These are phyloP conservation scores for Ctenopoma kingsleyae DNA, from an alignment of 2,797 vertebrate genomes.

Conservation along the genomic window DNA sequence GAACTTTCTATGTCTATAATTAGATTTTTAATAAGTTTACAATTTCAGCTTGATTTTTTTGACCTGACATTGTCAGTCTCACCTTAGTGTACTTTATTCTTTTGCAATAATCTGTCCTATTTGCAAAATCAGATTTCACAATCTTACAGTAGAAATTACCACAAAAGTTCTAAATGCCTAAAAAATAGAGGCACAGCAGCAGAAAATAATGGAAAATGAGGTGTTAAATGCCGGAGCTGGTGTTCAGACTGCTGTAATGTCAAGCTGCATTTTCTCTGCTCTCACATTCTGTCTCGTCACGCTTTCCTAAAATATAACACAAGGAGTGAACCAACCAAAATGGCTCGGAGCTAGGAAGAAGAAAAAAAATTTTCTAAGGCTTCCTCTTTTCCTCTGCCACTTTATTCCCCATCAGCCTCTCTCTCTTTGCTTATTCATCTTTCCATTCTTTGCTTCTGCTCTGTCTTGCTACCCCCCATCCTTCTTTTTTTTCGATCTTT, in stretches of 20 bases:
- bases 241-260: conserved; percentile 55
- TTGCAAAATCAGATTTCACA: neutral
- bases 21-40: neutral
- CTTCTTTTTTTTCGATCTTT: conserved; percentile 25
- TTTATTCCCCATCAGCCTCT: conserved; percentile 56
- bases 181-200: conserved; percentile 24
- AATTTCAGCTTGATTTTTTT: neutral
- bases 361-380: conserved; percentile 29
- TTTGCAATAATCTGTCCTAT: neutral
- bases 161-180: conserved; percentile 23
- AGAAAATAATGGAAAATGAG: conserved; percentile 45
- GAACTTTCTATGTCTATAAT: neutral
- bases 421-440: conserved; percentile 58
- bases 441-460: conserved; percentile 32
- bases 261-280: conserved; percentile 60
- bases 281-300: conserved; percentile 67
- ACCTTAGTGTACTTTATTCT: conserved; percentile 2
- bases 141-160: neutral
- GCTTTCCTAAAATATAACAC: conserved; percentile 71
- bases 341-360: conserved; percentile 49
- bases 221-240: conserved; percentile 49
- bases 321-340: conserved; percentile 53
- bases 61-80: neutral
- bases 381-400: conserved; percentile 51
- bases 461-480: neutral